A percentile compares a stretch with the other conserved stretches of the same genome.
Evolutionary conservation across 2,797 vertebrate genomes (phyloP).

Genomic region (Monodelphis domestica): DNA sequence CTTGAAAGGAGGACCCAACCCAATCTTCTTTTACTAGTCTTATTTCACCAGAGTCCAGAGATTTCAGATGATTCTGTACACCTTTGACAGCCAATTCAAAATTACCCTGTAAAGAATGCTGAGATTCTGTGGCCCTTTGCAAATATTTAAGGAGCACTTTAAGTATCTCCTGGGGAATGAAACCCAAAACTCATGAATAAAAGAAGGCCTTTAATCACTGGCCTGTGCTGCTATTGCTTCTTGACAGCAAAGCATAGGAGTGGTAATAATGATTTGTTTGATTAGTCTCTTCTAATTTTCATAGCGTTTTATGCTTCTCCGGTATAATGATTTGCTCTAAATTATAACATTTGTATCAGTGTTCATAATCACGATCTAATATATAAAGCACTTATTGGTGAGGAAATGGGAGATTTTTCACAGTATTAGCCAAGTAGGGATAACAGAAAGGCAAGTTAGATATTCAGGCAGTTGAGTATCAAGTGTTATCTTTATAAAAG

Average conservation of each 20-base stretch:
- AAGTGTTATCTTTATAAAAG: constrained; percentile 62
- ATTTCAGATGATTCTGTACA: constrained; percentile 59
- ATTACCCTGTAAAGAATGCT: constrained; percentile 74
- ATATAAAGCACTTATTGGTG: constrained; percentile 15
- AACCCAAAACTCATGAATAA: constrained; percentile 76
- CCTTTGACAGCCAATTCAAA: constrained; percentile 72
- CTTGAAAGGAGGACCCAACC: constrained; percentile 55
- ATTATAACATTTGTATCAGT: constrained; percentile 11
- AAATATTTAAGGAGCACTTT: constrained; percentile 79
- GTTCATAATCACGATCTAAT: constrained; percentile 41
- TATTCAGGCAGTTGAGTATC: constrained; percentile 11
- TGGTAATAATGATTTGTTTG: constrained; percentile 64
- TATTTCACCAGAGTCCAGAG: constrained; percentile 64
- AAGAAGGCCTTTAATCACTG: constrained; percentile 64
- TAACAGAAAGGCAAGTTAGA: background rate
- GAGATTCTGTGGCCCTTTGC: constrained; percentile 66
- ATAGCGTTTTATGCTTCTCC: constrained; percentile 22
- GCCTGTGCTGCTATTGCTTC: constrained; percentile 49
- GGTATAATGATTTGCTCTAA: constrained; percentile 45
- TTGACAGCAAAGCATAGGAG: constrained; percentile 72
- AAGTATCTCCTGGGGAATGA: constrained; percentile 62
- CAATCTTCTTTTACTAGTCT: constrained; percentile 62
- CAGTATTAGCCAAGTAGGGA: constrained; percentile 6
- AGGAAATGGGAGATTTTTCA: constrained; percentile 34
- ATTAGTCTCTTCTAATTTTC: constrained; percentile 46